These are phyloP conservation scores for Alethe diademata DNA, from an alignment of 2,113 vertebrate genomes.

Conservation along the genomic window DNA sequence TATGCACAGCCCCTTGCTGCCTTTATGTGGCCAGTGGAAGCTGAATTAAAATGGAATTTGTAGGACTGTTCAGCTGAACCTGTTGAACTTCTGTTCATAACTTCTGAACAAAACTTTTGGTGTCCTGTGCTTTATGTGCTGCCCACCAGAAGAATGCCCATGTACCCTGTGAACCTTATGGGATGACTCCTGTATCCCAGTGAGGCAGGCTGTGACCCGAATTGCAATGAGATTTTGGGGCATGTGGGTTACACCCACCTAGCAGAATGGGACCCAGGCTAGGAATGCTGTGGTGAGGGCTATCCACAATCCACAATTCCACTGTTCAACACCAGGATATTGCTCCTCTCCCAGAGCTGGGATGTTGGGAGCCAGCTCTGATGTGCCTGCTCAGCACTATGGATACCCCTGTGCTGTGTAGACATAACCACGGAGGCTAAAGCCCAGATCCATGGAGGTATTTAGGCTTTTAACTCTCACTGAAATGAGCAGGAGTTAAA, in stretches of 20 bases:
- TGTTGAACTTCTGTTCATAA: not conserved
- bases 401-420: not conserved
- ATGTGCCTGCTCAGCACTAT: not conserved
- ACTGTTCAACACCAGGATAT: not conserved
- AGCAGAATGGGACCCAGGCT: not conserved
- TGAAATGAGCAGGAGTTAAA: conserved; percentile 64
- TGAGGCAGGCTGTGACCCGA: not conserved
- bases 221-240: not conserved
- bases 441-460: not conserved
- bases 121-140: not conserved
- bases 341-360: not conserved
- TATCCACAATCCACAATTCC: not conserved
- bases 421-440: conserved; percentile 30
- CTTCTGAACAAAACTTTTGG: not conserved
- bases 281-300: not conserved
- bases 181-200: not conserved
- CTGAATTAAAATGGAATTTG: not conserved
- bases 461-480: conserved; percentile 62
- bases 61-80: not conserved
- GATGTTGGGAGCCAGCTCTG: not conserved
- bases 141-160: not conserved
- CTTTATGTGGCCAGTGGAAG: not conserved
- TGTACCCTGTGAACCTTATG: accelerated
- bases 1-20: not conserved
- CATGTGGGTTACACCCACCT: not conserved